Evolutionary conservation across 1,140 invertebrate genomes (phyloP).

Genomic region (Calliopsis andreniformis): DNA sequence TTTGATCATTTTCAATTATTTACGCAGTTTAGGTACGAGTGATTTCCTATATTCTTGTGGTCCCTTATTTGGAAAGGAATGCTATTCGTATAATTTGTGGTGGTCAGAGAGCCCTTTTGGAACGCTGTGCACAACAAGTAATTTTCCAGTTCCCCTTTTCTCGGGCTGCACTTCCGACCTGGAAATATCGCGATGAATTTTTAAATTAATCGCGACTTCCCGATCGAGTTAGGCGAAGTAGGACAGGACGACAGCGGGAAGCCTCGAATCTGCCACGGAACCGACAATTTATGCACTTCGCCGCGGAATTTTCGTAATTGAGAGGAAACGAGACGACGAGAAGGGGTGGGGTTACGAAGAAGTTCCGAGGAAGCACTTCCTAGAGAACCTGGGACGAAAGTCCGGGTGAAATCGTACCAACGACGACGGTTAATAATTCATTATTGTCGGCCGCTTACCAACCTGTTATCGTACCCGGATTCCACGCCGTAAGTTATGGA

Average conservation of each 20-base stretch:
- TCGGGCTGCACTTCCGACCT: too few relatives aligned
- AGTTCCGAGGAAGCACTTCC: neutral
- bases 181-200: too few relatives aligned
- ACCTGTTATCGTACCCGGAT: neutral
- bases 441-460: neutral
- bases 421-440: neutral
- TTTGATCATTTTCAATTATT: too few relatives aligned
- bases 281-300: constrained; percentile 1
- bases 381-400: neutral
- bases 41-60: too few relatives aligned
- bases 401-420: neutral
- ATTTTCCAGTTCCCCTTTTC: too few relatives aligned
- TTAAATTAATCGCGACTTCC: constrained; percentile 12
- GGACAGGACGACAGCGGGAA: neutral
- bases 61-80: too few relatives aligned
- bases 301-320: constrained; percentile 12
- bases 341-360: neutral
- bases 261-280: neutral
- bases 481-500: neutral
- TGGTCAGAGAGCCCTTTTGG: too few relatives aligned
- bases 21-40: too few relatives aligned
- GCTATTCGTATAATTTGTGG: too few relatives aligned
- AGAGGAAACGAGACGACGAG: constrained; percentile 11
- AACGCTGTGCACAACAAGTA: too few relatives aligned
- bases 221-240: constrained; percentile 15